Conservation (phyloP, 2,113 vertebrate genomes). For the Leucosticte australis region DNA sequence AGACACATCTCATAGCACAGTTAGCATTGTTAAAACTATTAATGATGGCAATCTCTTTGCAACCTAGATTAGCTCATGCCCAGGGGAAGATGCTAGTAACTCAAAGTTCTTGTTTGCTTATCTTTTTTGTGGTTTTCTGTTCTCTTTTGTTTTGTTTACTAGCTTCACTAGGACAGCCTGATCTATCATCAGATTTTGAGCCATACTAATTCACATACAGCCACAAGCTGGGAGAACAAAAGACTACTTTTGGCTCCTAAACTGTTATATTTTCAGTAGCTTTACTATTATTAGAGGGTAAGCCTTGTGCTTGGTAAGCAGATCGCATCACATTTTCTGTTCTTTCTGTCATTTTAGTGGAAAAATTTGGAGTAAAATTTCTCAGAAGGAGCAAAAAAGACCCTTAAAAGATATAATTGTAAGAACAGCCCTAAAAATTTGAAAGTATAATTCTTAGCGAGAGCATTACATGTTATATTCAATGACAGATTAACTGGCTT, state of each 20-base stretch:
- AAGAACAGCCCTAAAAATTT: not conserved
- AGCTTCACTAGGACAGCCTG: not conserved
- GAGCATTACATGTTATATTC: not conserved
- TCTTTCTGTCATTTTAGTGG: not conserved
- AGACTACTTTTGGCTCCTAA: not conserved
- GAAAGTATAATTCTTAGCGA: not conserved
- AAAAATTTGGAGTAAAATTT: not conserved
- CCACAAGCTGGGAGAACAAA: not conserved
- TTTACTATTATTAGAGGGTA: not conserved
- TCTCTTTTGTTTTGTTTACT: not conserved
- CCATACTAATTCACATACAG: not conserved
- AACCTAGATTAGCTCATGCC: not conserved
- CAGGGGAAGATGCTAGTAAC: not conserved
- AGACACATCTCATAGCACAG: not conserved
- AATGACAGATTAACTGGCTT: not conserved
- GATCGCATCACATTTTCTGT: rapidly evolving
- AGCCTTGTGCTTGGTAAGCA: not conserved
- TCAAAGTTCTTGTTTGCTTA: not conserved
- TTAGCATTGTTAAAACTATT: not conserved
- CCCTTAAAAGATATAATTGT: not conserved
- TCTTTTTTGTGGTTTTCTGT: not conserved
- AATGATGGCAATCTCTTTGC: not conserved
- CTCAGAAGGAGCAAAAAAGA: not conserved
- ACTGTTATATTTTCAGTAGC: not conserved
- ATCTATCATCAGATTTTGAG: not conserved